Percentiles rank a stretch among this genome's conserved stretches.
Evolutionary conservation across 2,113 vertebrate species (phyloP).

Genomic region (Corapipo altera): DNA sequence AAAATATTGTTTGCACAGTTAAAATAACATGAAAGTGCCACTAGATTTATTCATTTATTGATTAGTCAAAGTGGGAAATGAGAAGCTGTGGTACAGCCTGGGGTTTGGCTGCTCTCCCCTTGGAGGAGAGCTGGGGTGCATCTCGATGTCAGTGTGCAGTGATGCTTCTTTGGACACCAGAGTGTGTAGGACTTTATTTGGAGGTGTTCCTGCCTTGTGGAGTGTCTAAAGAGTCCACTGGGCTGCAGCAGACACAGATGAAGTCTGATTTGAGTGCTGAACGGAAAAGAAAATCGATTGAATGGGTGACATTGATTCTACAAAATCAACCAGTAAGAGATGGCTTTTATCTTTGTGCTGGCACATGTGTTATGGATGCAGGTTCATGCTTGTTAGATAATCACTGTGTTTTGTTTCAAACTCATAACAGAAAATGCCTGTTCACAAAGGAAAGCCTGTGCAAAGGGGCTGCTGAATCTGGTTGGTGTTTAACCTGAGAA

Average conservation of each 20-base stretch:
- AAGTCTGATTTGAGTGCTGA: neutral
- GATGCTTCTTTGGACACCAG: neutral
- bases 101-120: neutral
- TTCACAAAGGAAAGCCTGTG: neutral
- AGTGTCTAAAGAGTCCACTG: neutral
- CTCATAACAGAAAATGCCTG: neutral
- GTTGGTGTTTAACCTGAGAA: neutral
- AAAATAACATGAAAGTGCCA: neutral
- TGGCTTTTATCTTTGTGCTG: slow-evolving; percentile 35
- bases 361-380: neutral
- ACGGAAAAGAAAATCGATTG: neutral
- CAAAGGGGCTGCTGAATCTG: neutral
- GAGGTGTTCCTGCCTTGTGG: neutral
- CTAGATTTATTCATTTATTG: neutral
- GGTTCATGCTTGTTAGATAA: slow-evolving; percentile 51
- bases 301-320: slow-evolving; percentile 13
- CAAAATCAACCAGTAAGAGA: neutral
- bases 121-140: neutral
- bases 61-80: neutral
- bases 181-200: neutral
- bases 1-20: neutral
- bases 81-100: neutral
- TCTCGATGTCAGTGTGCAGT: fast-evolving
- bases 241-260: neutral
- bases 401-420: neutral